A percentile compares a stretch with the other conserved stretches of the same genome.
These are phyloP conservation scores for Macquaria ambigua DNA, from an alignment of 2,113 vertebrate genomes.

Conservation along the genomic window DNA sequence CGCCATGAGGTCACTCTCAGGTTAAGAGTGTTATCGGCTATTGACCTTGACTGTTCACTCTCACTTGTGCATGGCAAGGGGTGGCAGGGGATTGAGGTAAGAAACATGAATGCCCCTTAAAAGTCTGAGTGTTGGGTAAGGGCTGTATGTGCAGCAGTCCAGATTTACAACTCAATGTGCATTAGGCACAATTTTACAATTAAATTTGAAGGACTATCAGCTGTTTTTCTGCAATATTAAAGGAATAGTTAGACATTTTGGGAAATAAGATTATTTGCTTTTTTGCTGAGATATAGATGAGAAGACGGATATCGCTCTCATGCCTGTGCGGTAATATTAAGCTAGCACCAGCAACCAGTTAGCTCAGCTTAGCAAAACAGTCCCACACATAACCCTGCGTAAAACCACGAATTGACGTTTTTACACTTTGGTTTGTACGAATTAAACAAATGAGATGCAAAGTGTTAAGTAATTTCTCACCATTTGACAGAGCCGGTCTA, in stretches of 20 bases:
- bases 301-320: background rate
- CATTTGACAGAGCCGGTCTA: too few relatives aligned
- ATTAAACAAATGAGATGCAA: background rate
- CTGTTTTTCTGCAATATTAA: background rate
- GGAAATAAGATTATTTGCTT: background rate
- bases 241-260: background rate
- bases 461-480: too few relatives aligned
- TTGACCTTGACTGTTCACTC: slow-evolving; percentile 78
- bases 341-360: background rate
- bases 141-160: background rate
- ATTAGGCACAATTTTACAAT: background rate
- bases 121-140: background rate
- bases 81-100: slow-evolving; percentile 35
- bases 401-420: background rate
- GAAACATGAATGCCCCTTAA: slow-evolving; percentile 37
- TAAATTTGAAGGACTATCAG: background rate
- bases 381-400: background rate
- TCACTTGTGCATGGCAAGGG: slow-evolving; percentile 39
- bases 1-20: slow-evolving; percentile 66
- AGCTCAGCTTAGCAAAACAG: background rate
- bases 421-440: background rate
- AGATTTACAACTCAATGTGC: background rate
- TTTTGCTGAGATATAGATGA: background rate
- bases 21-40: slow-evolving; percentile 75
- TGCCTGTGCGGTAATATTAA: background rate